These are phyloP conservation scores for Muscicapa comitata DNA, from an alignment of 2,797 vertebrate genomes.

Conservation along the genomic window DNA sequence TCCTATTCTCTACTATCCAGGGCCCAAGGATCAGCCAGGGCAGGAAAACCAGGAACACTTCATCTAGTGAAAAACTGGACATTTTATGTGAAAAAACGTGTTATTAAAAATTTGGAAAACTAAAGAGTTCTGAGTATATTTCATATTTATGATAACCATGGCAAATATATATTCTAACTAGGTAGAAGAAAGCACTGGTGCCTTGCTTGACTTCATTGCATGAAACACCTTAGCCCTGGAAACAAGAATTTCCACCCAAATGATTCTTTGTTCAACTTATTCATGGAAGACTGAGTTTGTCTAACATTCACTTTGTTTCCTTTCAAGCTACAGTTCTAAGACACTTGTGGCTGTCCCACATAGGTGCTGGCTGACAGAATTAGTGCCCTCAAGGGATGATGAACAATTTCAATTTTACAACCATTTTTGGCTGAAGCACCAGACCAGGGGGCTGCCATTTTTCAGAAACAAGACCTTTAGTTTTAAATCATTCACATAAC, in stretches of 20 bases:
- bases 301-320: background rate
- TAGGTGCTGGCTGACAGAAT: conserved; percentile 1
- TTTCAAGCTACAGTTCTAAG: conserved; percentile 3
- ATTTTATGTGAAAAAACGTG: background rate
- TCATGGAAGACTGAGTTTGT: conserved; percentile 1
- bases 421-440: conserved; percentile 19
- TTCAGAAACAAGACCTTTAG: background rate
- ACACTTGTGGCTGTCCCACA: conserved; percentile 1
- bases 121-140: background rate
- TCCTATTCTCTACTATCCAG: background rate
- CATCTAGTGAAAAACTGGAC: background rate
- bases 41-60: background rate
- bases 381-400: background rate
- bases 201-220: background rate
- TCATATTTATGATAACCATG: background rate
- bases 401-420: conserved; percentile 38
- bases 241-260: background rate
- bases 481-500: conserved; percentile 29
- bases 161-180: background rate
- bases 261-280: background rate
- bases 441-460: background rate
- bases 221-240: background rate
- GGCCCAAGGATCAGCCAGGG: background rate
- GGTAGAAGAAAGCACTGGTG: background rate
- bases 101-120: background rate